Evolutionary conservation across 2,113 vertebrate genomes (phyloP), one percentile per base, ranked within the genome.

Genomic region (Balaeniceps rex): DNA sequence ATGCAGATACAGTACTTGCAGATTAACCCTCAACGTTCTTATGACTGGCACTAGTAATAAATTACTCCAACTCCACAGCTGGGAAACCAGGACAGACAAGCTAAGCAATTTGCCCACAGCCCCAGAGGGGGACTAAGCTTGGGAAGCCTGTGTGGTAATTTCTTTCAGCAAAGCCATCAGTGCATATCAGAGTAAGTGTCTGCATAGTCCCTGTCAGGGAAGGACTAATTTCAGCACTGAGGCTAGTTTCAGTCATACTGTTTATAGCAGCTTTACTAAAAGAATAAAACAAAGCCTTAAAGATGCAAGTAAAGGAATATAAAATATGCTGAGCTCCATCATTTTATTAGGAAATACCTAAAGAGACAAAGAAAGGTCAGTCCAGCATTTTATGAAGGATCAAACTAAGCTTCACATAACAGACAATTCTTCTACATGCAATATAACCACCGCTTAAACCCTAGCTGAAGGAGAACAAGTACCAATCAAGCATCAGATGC

Each of bases 111-210:
- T 94, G 87, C 75, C 65, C 8, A 6, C 66, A 91, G 78, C 70
- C 87, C 91, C 87, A 80, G 91, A 97, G 75, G 58, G 54, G 84
- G 51, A 89, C 84, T 89, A 91, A 83, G 93, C 90, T 70, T 94
- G 70, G 71, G 66, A 96, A 95, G 81, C 60, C 89, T 85, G 68
- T 51, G 34, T 0, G 0, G 54, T 79, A 88, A 85, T 95, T 89
- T 93, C 82, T 96, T 94, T 93, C 95, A 95, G 81, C 78, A 95
- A 90, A 97, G 55, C 68, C 93, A 94, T 74, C 81, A 65, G 78
- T 71, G 83, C 78, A 26, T 88, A 69, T 85, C 91, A 82, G 71
- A 93, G 74, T 72, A 70, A 83, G 31, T 80, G 83, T 19, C 75
- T 91, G 87, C 78, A 90, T n/a, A n/a, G n/a, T n/a, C n/a, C n/a